Conservation (phyloP, 2,113 vertebrate genomes). For the Nettapus auritus region DNA sequence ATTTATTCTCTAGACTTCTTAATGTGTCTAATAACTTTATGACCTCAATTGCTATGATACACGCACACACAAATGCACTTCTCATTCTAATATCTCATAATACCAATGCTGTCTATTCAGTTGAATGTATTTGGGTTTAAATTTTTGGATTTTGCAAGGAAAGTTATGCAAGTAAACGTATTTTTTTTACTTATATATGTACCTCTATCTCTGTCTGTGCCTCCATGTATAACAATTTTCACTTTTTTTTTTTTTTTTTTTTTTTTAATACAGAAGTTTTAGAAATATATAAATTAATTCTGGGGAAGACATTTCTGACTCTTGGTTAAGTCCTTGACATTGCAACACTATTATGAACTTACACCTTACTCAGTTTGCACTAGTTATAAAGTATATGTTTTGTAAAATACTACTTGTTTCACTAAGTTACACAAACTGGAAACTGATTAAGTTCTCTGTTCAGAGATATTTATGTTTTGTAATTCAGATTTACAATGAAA, state of each 20-base stretch:
- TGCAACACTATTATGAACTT: not conserved
- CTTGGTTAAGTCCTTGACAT: not conserved
- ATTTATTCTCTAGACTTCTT: not conserved
- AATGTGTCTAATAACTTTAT: not conserved
- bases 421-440: not conserved
- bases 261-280: not conserved
- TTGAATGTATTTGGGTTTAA: not conserved
- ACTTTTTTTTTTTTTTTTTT: not conserved
- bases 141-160: not conserved
- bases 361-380: not conserved
- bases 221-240: not conserved
- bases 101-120: not conserved
- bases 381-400: not conserved
- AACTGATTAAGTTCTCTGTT: not conserved
- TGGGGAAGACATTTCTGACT: not conserved
- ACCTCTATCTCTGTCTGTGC: not conserved
- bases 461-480: not conserved
- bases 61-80: not conserved
- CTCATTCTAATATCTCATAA: not conserved
- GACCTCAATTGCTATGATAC: not conserved
- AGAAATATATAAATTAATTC: not conserved
- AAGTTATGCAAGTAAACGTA: not conserved
- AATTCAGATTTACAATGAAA: not conserved
- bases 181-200: not conserved
- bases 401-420: not conserved